Evolutionary conservation across 2,113 vertebrate genomes (phyloP).

Genomic region (Hepsetus odoe): DNA sequence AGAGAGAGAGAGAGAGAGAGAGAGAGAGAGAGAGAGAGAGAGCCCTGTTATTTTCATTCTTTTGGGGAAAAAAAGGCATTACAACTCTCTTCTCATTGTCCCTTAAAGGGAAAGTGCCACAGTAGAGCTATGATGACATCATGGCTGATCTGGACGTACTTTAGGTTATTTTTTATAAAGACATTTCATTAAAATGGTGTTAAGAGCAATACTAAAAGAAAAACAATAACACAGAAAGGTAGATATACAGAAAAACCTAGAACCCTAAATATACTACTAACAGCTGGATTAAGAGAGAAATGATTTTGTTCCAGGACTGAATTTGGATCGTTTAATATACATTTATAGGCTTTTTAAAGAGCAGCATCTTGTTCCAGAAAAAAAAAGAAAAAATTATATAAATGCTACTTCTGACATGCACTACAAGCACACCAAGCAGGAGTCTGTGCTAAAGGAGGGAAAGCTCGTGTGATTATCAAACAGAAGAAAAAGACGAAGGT

Average conservation of each 20-base stretch:
- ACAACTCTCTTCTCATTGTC: conserved; percentile 33
- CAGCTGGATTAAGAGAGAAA: neutral
- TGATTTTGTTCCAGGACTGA: neutral
- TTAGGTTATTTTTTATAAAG: neutral
- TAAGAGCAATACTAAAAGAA: neutral
- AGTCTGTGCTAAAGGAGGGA: neutral
- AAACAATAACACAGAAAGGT: neutral
- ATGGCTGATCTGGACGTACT: conserved; percentile 28
- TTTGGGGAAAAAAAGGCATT: conserved; percentile 34
- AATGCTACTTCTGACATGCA: neutral
- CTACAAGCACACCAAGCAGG: neutral
- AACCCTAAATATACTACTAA: neutral
- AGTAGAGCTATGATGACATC: conserved; percentile 19
- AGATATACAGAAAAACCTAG: neutral
- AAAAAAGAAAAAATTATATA: neutral
- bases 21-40: neutral
- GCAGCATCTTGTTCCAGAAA: neutral
- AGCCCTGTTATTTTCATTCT: conserved; percentile 19
- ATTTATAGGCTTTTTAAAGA: neutral
- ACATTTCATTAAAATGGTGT: neutral
- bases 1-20: conserved; percentile 4
- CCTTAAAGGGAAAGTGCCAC: conserved; percentile 10
- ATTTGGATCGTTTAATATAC: neutral
- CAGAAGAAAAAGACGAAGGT: neutral
- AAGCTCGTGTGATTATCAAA: neutral